These are phyloP conservation scores for Acleris laterana DNA, from an alignment of 2,888 invertebrate species.

Conservation along the genomic window DNA sequence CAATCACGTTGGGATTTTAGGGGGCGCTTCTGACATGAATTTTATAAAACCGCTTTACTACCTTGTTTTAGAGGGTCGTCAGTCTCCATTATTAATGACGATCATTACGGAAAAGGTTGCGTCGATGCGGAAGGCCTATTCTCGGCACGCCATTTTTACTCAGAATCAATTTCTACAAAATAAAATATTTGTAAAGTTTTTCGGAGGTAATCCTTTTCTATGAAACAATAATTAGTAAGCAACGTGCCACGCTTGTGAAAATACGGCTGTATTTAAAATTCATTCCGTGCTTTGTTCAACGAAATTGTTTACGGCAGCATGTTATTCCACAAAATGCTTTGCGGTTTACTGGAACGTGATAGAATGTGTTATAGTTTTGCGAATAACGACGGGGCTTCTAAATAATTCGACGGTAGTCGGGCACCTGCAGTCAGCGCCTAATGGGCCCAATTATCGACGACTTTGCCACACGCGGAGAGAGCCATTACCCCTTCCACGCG, in stretches of 20 bases:
- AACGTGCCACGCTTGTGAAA: conserved; percentile 7
- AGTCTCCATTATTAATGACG: conserved; percentile 36
- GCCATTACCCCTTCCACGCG: conserved; percentile 63
- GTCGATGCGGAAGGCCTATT: conserved; percentile 27
- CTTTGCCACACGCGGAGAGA: conserved; percentile 61
- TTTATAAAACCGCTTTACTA: conserved; percentile 35
- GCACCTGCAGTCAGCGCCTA: conserved; percentile 70
- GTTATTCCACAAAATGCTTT: conserved; percentile 6
- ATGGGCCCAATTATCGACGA: conserved; percentile 76
- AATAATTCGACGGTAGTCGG: conserved; percentile 59
- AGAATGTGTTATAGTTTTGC: conserved; percentile 23
- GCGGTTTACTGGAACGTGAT: conserved; percentile 24
- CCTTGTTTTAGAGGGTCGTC: conserved; percentile 37
- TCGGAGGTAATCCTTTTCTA: conserved; percentile 4
- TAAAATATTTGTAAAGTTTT: conserved; percentile 1
- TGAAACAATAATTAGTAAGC: not conserved
- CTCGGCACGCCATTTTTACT: conserved; percentile 28
- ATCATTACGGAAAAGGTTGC: conserved; percentile 36
- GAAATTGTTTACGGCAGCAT: conserved; percentile 16
- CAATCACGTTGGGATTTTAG: conserved; percentile 35
- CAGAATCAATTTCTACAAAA: conserved; percentile 14
- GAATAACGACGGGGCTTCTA: conserved; percentile 45
- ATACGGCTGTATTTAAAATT: conserved; percentile 10
- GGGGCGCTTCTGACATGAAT: conserved; percentile 33
- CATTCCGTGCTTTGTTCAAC: conserved; percentile 13